phyloP scores from a whole-genome alignment of 1,140 invertebrate species.

The Apolygus lucorum region DNA sequence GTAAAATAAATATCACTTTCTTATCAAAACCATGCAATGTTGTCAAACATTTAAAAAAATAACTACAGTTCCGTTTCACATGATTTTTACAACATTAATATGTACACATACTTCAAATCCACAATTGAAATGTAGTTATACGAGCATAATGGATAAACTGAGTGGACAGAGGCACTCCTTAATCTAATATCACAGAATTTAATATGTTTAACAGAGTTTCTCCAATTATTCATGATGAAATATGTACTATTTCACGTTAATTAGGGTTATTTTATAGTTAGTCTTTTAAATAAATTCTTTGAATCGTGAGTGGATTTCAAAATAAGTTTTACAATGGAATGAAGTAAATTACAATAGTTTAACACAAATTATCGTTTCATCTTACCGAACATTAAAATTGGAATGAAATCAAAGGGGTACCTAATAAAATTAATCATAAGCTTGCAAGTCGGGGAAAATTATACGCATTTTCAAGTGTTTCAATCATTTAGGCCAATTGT shows the following conservation, averaged over 20 bases:
- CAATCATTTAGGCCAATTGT: neutral
- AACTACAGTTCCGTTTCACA: constrained; percentile 21
- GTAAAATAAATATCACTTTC: constrained; percentile 23
- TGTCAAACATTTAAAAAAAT: constrained; percentile 24
- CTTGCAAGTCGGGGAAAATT: no score
- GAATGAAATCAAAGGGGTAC: neutral
- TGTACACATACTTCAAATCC: constrained; percentile 10
- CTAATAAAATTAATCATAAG: neutral
- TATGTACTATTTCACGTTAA: neutral
- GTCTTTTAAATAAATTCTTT: neutral
- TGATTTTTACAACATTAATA: constrained; percentile 16
- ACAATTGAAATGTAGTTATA: neutral
- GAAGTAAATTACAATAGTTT: neutral
- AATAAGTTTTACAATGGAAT: neutral
- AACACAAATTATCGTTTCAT: neutral
- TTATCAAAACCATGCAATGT: constrained; percentile 16
- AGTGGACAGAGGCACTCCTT: constrained; percentile 14
- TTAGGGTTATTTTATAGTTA: constrained; percentile 1
- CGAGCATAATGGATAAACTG: neutral
- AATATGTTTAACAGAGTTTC: constrained; percentile 9
- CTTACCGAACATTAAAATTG: neutral
- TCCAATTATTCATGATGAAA: no score
- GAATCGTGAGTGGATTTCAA: neutral
- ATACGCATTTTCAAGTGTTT: neutral
- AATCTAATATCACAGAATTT: constrained; percentile 23